A percentile compares a stretch with the other conserved stretches of the same genome.
These are phyloP conservation scores for Zoanthus sociatus DNA, from an alignment of 92 coral and sea anemone species.

Conservation along the genomic window DNA sequence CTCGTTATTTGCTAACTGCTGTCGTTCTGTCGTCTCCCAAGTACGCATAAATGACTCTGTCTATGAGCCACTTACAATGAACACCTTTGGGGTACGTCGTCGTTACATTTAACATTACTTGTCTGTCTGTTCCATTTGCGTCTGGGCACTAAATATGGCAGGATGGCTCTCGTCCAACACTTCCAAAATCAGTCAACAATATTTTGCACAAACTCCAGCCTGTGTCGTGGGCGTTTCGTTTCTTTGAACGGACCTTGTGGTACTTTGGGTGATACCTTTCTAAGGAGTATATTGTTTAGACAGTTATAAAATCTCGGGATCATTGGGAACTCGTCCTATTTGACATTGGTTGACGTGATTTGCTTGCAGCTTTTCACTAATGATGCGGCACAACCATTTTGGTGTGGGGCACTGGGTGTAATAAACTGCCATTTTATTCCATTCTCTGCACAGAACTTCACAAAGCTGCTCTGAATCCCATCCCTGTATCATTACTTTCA, in stretches of 20 bases:
- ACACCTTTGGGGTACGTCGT: not conserved
- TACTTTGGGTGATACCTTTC: constrained; percentile 39
- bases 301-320: constrained; percentile 52
- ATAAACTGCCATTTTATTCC: constrained; percentile 63
- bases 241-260: no score
- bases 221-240: no score
- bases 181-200: constrained; percentile 4
- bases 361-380: constrained; percentile 56
- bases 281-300: constrained; percentile 57
- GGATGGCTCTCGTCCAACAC: not conserved
- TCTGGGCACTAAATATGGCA: not conserved
- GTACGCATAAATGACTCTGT: not conserved
- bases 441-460: constrained; percentile 63
- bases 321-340: constrained; percentile 61
- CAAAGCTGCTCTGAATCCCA: no score
- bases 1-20: not conserved
- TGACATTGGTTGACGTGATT: constrained; percentile 74
- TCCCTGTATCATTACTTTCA: constrained; percentile 57
- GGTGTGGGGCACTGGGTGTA: constrained; percentile 65
- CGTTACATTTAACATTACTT: not conserved
- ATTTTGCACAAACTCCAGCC: not conserved
- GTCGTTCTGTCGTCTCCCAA: not conserved
- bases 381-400: constrained; percentile 61
- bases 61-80: not conserved
- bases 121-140: not conserved